phyloP scores from a whole-genome alignment of 1,140 invertebrate genomes.

The Uloborus diversus region DNA sequence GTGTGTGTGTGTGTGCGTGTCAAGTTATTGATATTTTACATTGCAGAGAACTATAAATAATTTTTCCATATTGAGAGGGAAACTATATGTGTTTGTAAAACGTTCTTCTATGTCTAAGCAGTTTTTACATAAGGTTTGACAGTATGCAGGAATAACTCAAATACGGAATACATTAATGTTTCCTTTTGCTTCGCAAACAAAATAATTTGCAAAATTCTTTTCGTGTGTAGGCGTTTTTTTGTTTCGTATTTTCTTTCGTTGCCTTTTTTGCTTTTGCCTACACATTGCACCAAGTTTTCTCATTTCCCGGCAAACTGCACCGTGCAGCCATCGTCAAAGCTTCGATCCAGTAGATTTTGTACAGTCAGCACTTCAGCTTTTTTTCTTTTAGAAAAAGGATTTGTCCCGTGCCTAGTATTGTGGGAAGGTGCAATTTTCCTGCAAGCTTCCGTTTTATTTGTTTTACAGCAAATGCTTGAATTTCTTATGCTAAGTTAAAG shows the following conservation, averaged over 20 bases:
- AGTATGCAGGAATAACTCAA: no score
- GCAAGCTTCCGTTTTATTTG: conserved; percentile 10
- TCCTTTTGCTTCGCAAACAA: no score
- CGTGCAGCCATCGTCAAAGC: conserved; percentile 19
- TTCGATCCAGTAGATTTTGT: conserved; percentile 49
- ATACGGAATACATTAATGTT: no score
- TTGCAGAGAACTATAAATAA: no score
- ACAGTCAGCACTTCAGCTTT: conserved; percentile 32
- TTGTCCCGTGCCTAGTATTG: conserved; percentile 39
- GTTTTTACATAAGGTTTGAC: no score
- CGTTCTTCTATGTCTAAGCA: no score
- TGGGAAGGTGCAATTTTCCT: conserved; percentile 18
- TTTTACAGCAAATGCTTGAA: conserved; percentile 20
- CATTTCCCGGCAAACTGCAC: conserved; percentile 31
- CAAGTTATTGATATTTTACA: no score
- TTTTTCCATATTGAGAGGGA: no score
- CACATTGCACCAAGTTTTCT: conserved; percentile 36
- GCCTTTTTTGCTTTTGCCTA: not conserved
- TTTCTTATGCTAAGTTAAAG: conserved; percentile 31
- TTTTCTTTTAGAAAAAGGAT: conserved; percentile 4
- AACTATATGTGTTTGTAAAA: no score
- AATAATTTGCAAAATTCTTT: no score
- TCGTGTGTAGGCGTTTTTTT: no score
- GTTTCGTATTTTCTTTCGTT: conserved; percentile 15
- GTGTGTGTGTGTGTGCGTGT: no score